Conservation (phyloP, 2,888 invertebrate species). For the Yponomeuta evonymella region DNA sequence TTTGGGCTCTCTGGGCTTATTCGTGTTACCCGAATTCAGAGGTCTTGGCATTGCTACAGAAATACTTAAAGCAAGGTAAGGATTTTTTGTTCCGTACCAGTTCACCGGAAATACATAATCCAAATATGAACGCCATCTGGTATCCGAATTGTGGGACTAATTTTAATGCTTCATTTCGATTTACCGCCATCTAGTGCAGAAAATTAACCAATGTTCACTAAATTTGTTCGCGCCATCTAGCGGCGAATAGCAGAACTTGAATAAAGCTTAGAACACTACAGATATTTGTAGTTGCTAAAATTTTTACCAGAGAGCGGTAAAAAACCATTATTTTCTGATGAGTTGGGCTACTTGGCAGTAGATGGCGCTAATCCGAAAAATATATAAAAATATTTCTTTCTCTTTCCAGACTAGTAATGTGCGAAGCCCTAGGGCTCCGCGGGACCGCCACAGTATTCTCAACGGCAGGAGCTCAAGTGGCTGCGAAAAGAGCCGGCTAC, state of each 20-base stretch:
- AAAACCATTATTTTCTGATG: background rate
- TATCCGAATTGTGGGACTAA: background rate
- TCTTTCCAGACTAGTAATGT: constrained; percentile 21
- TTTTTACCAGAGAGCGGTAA: background rate
- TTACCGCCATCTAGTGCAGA: background rate
- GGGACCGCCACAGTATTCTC: constrained; percentile 24
- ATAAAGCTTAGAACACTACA: too few relatives aligned
- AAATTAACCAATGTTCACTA: too few relatives aligned
- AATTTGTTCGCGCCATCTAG: too few relatives aligned
- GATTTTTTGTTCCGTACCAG: background rate
- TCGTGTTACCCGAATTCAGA: constrained; percentile 24
- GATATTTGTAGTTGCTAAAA: background rate
- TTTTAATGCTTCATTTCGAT: background rate
- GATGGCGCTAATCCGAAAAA: background rate
- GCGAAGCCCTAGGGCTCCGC: constrained; percentile 17
- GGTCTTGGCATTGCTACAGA: constrained; percentile 22
- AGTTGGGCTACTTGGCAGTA: background rate
- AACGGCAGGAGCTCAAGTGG: constrained; percentile 20
- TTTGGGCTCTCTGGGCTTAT: constrained; percentile 22
- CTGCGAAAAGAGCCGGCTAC: constrained; percentile 22
- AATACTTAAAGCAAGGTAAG: constrained; percentile 21
- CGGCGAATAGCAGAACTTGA: background rate
- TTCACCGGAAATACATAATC: background rate
- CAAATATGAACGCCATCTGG: background rate
- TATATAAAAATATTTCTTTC: background rate